Evolutionary conservation across 1,140 invertebrate genomes (phyloP).

Genomic region (Orius laevigatus): DNA sequence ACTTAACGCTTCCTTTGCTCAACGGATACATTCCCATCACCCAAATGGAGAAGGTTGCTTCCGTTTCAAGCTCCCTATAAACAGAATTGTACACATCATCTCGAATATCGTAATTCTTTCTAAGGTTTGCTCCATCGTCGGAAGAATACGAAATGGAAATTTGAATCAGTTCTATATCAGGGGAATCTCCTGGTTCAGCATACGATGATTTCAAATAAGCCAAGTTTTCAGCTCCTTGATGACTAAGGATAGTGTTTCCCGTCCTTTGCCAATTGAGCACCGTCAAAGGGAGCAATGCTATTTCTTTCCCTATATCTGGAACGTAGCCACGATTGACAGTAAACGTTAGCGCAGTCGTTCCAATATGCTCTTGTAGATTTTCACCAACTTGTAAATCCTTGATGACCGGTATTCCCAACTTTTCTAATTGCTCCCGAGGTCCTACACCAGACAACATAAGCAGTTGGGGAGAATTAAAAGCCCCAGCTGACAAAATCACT

Average conservation of each 20-base stretch:
- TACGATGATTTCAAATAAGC: constrained; percentile 55
- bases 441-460: constrained; percentile 28
- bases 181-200: constrained; percentile 42
- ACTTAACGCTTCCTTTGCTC: constrained; percentile 37
- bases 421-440: no score
- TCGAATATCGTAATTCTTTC: constrained; percentile 36
- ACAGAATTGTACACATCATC: constrained; percentile 15
- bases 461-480: constrained; percentile 27
- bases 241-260: constrained; percentile 26
- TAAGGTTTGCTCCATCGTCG: constrained; percentile 29
- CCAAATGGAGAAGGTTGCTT: constrained; percentile 43
- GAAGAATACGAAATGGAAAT: constrained; percentile 34
- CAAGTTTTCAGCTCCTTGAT: constrained; percentile 65
- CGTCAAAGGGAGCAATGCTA: no score
- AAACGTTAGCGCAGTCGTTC: no score
- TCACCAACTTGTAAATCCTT: no score
- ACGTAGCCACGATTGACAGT: no score
- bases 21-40: constrained; percentile 38
- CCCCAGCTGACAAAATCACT: constrained; percentile 30
- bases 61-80: constrained; percentile 26
- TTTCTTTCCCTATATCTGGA: no score
- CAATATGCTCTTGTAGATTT: no score
- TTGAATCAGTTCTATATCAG: constrained; percentile 59
- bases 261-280: no score
- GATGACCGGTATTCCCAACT: no score